Percentiles rank a stretch among this genome's conserved stretches.
phyloP scores from a whole-genome alignment of 2,797 vertebrate genomes.

The Galaxias olidus region DNA sequence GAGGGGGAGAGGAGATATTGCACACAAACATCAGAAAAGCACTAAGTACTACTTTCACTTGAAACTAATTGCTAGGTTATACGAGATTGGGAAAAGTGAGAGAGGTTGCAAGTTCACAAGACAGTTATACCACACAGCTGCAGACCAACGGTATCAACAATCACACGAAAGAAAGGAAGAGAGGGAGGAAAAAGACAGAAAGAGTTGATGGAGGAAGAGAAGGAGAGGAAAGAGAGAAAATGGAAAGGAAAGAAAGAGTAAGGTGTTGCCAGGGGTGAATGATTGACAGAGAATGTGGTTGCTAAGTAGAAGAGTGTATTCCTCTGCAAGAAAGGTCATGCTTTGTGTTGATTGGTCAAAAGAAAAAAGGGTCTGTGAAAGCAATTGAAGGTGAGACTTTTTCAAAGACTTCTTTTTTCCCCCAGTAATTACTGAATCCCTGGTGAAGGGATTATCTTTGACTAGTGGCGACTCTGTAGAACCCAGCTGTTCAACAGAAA shows the following conservation, averaged over 20 bases:
- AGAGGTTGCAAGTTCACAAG: constrained; percentile 94
- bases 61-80: constrained; percentile 95
- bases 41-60: constrained; percentile 94
- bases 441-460: too few relatives aligned
- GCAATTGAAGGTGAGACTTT: too few relatives aligned
- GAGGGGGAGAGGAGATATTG: constrained; percentile 87
- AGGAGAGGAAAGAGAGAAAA: constrained; percentile 44
- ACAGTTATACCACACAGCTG: constrained; percentile 92
- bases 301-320: constrained; percentile 12
- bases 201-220: too few relatives aligned
- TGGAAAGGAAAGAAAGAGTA: constrained; percentile 6
- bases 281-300: constrained; percentile 30
- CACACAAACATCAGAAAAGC: constrained; percentile 99
- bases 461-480: too few relatives aligned
- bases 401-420: too few relatives aligned
- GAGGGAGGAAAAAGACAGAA: constrained; percentile 65
- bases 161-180: constrained; percentile 86
- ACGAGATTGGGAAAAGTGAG: constrained; percentile 84
- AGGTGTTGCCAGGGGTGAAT: constrained; percentile 36
- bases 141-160: constrained; percentile 92
- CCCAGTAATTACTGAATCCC: too few relatives aligned
- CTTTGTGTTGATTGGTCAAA: constrained; percentile 9
- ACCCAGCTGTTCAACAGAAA: too few relatives aligned
- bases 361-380: too few relatives aligned
- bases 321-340: constrained; percentile 60